Evolutionary conservation across 2,888 invertebrate genomes (phyloP).

Genomic region (Patella caerulea): DNA sequence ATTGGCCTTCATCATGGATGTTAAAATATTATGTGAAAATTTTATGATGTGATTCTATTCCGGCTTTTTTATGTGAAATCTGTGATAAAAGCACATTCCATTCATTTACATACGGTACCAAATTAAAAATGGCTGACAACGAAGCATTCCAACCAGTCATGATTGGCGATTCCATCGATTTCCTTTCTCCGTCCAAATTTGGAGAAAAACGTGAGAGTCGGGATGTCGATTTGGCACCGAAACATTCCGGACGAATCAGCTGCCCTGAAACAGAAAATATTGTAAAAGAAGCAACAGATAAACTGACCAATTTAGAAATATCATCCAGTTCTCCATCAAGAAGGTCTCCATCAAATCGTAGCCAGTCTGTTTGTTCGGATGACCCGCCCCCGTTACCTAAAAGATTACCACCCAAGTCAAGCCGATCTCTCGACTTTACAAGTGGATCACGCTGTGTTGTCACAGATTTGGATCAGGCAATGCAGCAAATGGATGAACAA

Average conservation of each 20-base stretch:
- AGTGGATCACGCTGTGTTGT: conserved; percentile 29
- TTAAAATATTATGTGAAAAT: too few species aligned
- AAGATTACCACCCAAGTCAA: not conserved
- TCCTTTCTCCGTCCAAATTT: not conserved
- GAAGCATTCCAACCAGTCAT: conserved; percentile 7
- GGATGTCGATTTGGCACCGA: not conserved
- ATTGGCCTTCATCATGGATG: too few species aligned
- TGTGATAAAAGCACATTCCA: not conserved
- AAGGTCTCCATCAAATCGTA: not conserved
- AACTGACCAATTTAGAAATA: not conserved
- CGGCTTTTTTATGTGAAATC: too few species aligned
- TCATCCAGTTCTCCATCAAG: not conserved
- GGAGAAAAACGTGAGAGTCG: not conserved
- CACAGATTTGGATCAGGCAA: conserved; percentile 56
- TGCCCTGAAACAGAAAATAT: not conserved
- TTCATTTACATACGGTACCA: not conserved
- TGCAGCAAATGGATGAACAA: conserved; percentile 50
- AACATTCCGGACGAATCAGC: not conserved
- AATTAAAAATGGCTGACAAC: conserved; percentile 2
- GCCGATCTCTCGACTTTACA: not conserved
- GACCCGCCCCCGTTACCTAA: not conserved
- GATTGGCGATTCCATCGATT: conserved; percentile 2
- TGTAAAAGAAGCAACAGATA: not conserved
- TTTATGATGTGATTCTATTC: too few species aligned
- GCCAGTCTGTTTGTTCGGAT: not conserved